Conservation (phyloP, 2,113 vertebrate species). For the Manacus vitellinus region DNA sequence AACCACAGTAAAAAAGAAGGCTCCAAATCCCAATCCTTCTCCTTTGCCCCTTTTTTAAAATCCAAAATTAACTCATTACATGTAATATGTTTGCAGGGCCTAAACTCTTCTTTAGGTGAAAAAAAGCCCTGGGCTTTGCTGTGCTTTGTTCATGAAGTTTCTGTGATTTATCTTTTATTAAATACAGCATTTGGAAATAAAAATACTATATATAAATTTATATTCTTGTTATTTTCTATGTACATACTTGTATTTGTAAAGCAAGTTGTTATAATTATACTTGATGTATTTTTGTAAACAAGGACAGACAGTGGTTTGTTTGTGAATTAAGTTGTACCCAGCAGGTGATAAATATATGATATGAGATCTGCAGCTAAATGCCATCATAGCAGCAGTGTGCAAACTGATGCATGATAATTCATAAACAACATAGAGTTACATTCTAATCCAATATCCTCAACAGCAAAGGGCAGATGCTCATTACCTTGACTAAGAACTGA, state of each 20-base stretch:
- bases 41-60: not conserved
- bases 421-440: not conserved
- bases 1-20: not conserved
- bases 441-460: not conserved
- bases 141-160: not conserved
- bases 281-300: not conserved
- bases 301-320: not conserved
- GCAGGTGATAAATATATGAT: not conserved
- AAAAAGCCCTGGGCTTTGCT: not conserved
- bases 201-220: not conserved
- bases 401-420: not conserved
- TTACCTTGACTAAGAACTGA: not conserved
- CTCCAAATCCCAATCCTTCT: not conserved
- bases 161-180: not conserved
- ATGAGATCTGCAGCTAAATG: not conserved
- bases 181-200: not conserved
- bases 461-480: not conserved
- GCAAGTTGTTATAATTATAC: not conserved
- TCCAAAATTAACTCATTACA: not conserved
- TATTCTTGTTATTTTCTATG: not conserved
- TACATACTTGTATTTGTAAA: not conserved
- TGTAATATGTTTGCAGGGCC: not conserved
- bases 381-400: not conserved
- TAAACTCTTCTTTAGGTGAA: not conserved
- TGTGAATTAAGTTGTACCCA: not conserved